A percentile compares a stretch with the other conserved stretches of the same genome.
Conservation (phyloP, 2,888 invertebrate species). For the Microchrysa polita region DNA sequence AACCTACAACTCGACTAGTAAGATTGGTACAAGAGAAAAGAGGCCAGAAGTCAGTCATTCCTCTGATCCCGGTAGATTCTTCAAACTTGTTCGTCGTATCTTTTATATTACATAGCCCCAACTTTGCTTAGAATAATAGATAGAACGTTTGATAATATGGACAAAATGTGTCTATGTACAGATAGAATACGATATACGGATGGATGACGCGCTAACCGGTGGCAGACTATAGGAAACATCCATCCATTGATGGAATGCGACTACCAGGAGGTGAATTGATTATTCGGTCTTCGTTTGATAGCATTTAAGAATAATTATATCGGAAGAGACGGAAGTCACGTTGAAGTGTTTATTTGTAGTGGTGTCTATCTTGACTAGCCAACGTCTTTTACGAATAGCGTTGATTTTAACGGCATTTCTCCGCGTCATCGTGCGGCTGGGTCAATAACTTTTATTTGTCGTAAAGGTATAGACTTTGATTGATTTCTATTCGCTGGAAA, state of each 20-base stretch:
- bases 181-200: too few relatives aligned
- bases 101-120: background rate
- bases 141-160: slow-evolving; percentile 9
- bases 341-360: too few relatives aligned
- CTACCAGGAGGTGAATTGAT: background rate
- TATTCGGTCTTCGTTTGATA: slow-evolving; percentile 2
- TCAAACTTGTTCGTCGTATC: background rate
- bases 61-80: slow-evolving; percentile 17
- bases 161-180: slow-evolving; percentile 12
- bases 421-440: background rate
- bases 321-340: slow-evolving; percentile 38
- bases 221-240: slow-evolving; percentile 13
- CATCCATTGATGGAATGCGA: slow-evolving; percentile 17
- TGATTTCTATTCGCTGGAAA: background rate
- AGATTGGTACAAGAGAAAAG: background rate
- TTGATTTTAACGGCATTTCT: too few relatives aligned
- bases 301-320: slow-evolving; percentile 28
- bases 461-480: background rate
- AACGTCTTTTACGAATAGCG: background rate
- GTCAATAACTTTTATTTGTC: slow-evolving; percentile 28
- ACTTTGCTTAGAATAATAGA: too few relatives aligned
- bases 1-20: background rate
- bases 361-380: background rate
- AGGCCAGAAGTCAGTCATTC: background rate
- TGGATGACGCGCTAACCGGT: background rate